Evolutionary conservation across 2,797 vertebrate genomes (phyloP), one percentile per base, ranked within the genome.

Genomic region (Graptemys geographica): DNA sequence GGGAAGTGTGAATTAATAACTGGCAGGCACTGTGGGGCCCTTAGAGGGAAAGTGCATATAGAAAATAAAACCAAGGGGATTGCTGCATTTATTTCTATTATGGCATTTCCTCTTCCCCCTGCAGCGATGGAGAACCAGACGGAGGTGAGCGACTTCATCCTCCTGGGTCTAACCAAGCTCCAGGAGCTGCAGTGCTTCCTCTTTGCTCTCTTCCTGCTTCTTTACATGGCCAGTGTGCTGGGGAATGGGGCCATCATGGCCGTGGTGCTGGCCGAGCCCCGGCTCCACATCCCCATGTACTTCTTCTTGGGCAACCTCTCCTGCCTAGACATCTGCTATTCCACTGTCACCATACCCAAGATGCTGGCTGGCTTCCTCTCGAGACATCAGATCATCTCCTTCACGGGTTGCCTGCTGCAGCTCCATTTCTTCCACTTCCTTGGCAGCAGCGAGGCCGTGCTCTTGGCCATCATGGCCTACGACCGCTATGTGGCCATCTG

Each of bases 291-390:
- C 3, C 92, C 96, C 23, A 96, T 97, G 96, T 96, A 95, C 78
- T 96, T 94, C 78, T 97, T 97, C 44, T 88, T 97, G 82, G 93
- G 89, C 65, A 96, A 97, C 9, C 92, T 97, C 57, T 95, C 94
- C 28, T 95, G 91, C 23, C 79, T 96, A 51, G 95, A 96, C 57
- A 95, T 96, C 49, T 95, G 83, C 49, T 96, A 95, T 51, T 95
- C 92, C 78, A 94, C 93, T 0, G 94, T 96, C 59, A 96, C 92
- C 27, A 52, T 96, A 56, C 95, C 96, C 51, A 95, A 96, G 53
- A 80, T 96, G 41, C 89, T 96, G 15, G 27, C 88, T 25, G 91
- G 81, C 47, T 87, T 96, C 5, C 7, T 97, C 2, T 93, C 81
- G 1, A 16, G 27, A 12, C 13, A 1, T 16, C 93, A 76, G 65